Percentiles rank a stretch among this genome's conserved stretches.
These are phyloP conservation scores for Rousettus leschenaultii DNA, from an alignment of 2,113 vertebrate species.

Conservation along the genomic window DNA sequence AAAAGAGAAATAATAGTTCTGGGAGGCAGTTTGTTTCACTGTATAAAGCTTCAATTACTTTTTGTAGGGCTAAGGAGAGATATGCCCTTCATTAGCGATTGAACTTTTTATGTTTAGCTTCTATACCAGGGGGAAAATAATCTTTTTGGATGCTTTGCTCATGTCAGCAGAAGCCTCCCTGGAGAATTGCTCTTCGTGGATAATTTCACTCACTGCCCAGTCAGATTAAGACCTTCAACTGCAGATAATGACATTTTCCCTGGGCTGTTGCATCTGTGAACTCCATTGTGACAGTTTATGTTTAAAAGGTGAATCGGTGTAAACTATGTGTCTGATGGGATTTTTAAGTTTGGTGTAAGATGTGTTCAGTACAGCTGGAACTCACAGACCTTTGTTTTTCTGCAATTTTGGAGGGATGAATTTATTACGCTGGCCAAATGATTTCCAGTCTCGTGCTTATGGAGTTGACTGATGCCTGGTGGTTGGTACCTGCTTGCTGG, in stretches of 20 bases:
- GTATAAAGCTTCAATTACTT: neutral
- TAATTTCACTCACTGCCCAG: slow-evolving; percentile 43
- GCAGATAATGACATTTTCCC: slow-evolving; percentile 25
- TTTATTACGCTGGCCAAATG: neutral
- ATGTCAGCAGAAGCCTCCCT: neutral
- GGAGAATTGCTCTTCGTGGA: slow-evolving; percentile 23
- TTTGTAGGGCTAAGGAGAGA: neutral
- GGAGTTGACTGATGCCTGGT: neutral
- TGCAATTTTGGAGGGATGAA: neutral
- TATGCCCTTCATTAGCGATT: neutral
- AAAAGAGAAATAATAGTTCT: neutral
- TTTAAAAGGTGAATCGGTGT: slow-evolving; percentile 40
- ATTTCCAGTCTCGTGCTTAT: neutral
- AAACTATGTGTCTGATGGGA: slow-evolving; percentile 37
- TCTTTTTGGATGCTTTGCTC: neutral
- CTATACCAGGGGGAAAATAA: neutral
- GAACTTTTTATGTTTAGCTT: neutral
- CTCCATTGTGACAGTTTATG: slow-evolving; percentile 53
- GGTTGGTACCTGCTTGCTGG: neutral
- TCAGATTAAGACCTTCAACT: slow-evolving; percentile 38
- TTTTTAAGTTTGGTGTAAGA: slow-evolving; percentile 34
- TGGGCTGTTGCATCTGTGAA: slow-evolving; percentile 46
- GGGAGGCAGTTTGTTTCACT: neutral
- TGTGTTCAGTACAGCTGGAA: neutral
- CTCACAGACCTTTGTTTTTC: neutral